phyloP scores from a whole-genome alignment of 1,140 invertebrate genomes.

The Macrotrachela quadricornifera region DNA sequence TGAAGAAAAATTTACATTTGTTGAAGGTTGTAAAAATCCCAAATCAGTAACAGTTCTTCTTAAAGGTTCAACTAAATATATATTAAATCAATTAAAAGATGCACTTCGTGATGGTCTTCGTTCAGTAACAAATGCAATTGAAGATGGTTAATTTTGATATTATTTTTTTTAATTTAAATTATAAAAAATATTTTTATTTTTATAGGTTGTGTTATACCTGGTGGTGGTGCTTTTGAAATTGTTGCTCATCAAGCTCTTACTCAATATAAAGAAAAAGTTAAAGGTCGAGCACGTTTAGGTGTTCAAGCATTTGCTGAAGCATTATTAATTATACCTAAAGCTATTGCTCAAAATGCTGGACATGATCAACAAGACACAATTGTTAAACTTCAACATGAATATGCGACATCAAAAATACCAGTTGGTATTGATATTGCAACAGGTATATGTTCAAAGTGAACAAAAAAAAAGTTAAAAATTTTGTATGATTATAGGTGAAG shows the following conservation, averaged over 20 bases:
- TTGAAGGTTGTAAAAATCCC: conserved; percentile 84
- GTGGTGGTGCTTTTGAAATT: conserved; percentile 89
- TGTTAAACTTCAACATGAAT: conserved; percentile 74
- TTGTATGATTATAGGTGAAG: too few species aligned
- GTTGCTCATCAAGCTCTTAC: conserved; percentile 58
- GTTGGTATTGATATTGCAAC: conserved; percentile 69
- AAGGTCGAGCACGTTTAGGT: conserved; percentile 70
- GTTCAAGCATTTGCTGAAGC: conserved; percentile 89
- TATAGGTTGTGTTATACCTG: conserved; percentile 47
- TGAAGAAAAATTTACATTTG: conserved; percentile 89
- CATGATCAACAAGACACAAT: conserved; percentile 82
- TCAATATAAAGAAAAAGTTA: conserved; percentile 60
- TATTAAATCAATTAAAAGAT: conserved; percentile 79
- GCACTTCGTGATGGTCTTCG: conserved; percentile 81
- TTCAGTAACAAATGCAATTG: conserved; percentile 84
- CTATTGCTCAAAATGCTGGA: conserved; percentile 71
- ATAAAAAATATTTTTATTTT: too few species aligned
- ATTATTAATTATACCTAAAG: conserved; percentile 80
- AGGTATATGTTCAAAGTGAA: too few species aligned
- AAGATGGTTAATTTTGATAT: conserved; percentile 50
- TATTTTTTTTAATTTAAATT: too few species aligned
- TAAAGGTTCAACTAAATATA: conserved; percentile 88
- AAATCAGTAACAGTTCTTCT: conserved; percentile 85
- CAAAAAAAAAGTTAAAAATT: too few species aligned
- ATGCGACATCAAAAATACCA: conserved; percentile 37